These are phyloP conservation scores for Galeruca laticollis DNA, from an alignment of 2,888 invertebrate species.

Conservation along the genomic window DNA sequence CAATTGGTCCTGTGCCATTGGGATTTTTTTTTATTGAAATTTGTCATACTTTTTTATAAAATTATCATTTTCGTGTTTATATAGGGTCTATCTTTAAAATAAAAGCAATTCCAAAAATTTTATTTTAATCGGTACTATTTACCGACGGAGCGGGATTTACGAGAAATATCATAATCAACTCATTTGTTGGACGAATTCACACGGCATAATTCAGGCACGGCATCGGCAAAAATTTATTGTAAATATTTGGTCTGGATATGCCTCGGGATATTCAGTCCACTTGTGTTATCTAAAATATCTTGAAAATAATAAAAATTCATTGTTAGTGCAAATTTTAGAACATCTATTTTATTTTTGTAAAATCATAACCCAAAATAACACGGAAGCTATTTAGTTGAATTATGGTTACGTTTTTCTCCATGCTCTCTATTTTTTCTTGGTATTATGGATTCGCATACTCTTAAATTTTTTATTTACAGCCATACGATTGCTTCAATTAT, in stretches of 20 bases:
- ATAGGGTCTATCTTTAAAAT: not conserved
- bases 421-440: too few relatives aligned
- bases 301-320: not conserved
- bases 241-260: not conserved
- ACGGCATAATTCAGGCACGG: slow-evolving; percentile 1
- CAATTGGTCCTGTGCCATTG: too few relatives aligned
- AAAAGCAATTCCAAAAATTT: not conserved
- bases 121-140: not conserved
- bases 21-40: too few relatives aligned
- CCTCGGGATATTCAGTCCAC: not conserved
- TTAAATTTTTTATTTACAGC: too few relatives aligned
- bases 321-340: not conserved
- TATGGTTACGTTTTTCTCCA: too few relatives aligned
- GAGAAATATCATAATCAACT: not conserved
- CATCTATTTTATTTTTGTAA: too few relatives aligned
- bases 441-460: too few relatives aligned
- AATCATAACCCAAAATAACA: too few relatives aligned
- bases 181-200: not conserved
- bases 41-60: too few relatives aligned
- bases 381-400: too few relatives aligned
- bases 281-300: not conserved
- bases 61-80: too few relatives aligned
- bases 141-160: slow-evolving; percentile 1
- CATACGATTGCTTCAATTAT: too few relatives aligned
- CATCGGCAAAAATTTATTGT: not conserved